Evolutionary conservation across 1,140 invertebrate genomes (phyloP).

Genomic region (Papilio polytes): DNA sequence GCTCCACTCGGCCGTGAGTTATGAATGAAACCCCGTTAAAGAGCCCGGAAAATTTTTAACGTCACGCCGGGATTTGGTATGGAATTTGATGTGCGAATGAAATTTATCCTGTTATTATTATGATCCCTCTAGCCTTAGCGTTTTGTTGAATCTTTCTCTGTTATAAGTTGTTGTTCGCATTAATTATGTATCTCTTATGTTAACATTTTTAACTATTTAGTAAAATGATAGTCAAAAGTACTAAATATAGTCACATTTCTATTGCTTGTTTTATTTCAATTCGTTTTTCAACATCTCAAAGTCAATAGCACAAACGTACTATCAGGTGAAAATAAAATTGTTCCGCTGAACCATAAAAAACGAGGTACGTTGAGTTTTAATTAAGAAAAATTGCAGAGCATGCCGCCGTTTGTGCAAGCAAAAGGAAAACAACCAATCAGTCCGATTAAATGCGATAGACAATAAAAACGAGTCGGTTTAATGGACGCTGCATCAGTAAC

Average conservation of each 20-base stretch:
- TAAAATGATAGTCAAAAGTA: neutral
- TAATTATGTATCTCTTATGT: neutral
- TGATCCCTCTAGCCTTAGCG: neutral
- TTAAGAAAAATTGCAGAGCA: conserved; percentile 1
- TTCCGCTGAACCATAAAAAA: neutral
- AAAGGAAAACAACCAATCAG: conserved; percentile 43
- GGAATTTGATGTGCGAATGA: conserved; percentile 48
- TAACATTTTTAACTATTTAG: neutral
- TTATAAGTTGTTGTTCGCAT: too few species aligned
- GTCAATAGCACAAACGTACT: too few species aligned
- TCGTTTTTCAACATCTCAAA: too few species aligned
- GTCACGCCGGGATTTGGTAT: conserved; percentile 59
- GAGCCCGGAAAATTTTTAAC: conserved; percentile 82
- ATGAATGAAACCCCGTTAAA: conserved; percentile 83
- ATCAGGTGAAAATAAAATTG: neutral
- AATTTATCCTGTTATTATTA: conserved; percentile 37
- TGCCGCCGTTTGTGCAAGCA: neutral
- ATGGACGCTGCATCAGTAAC: conserved; percentile 58
- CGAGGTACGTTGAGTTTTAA: neutral
- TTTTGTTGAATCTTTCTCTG: neutral
- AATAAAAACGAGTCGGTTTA: conserved; percentile 43
- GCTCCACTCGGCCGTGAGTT: conserved; percentile 81
- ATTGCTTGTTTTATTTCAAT: neutral
- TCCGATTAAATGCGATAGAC: conserved; percentile 30
- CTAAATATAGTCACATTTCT: too few species aligned